These are phyloP conservation scores for Pedetes capensis DNA, from an alignment of 2,113 vertebrate genomes.

Conservation along the genomic window DNA sequence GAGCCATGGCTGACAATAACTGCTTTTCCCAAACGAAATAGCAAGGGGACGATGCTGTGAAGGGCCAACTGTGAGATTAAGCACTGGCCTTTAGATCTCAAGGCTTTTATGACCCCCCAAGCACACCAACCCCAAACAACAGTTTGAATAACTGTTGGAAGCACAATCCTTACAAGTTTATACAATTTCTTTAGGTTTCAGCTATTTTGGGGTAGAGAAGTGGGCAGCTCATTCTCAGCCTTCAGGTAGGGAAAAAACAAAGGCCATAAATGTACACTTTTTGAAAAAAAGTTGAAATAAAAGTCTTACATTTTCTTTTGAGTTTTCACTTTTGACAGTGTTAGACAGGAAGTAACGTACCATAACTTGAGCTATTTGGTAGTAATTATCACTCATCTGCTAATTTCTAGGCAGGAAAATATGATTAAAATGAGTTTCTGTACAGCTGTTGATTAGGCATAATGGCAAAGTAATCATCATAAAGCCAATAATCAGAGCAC, in stretches of 20 bases:
- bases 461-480: conserved; percentile 51
- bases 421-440: conserved; percentile 64
- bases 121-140: background rate
- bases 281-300: conserved; percentile 3
- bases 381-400: conserved; percentile 67
- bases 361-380: conserved; percentile 36
- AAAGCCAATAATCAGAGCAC: conserved; percentile 50
- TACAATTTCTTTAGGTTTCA: background rate
- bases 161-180: background rate
- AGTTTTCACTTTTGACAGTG: conserved; percentile 18
- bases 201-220: background rate
- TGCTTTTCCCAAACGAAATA: background rate
- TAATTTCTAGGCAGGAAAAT: conserved; percentile 70
- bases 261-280: background rate
- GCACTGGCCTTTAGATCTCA: background rate
- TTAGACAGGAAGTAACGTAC: conserved; percentile 50
- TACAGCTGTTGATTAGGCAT: conserved; percentile 63
- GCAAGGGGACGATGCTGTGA: background rate
- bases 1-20: background rate
- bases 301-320: conserved; percentile 13
- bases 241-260: background rate
- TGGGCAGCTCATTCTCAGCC: background rate
- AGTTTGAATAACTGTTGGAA: background rate
- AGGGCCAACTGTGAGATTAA: background rate
- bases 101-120: background rate